A percentile compares a stretch with the other conserved stretches of the same genome.
These are phyloP conservation scores for Xestoiulus laeticollis DNA, from an alignment of 2,888 invertebrate genomes.

Conservation along the genomic window DNA sequence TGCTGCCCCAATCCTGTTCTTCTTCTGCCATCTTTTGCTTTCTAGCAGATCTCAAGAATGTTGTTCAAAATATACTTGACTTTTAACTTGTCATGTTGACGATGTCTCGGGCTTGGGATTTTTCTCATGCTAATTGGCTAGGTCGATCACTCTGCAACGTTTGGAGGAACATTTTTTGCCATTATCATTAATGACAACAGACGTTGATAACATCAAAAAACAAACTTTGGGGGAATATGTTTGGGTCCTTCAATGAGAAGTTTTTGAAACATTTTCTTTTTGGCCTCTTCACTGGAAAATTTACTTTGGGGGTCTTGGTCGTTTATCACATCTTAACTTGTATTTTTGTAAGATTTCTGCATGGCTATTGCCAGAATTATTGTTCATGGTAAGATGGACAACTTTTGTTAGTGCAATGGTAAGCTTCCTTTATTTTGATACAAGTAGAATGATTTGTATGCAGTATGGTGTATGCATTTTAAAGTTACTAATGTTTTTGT, in stretches of 20 bases:
- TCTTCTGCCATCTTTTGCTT: constrained; percentile 11
- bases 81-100: constrained; percentile 36
- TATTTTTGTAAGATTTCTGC: not conserved
- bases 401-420: too few species aligned
- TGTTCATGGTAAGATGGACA: too few species aligned
- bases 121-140: constrained; percentile 34
- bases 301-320: not conserved
- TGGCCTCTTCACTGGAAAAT: too few species aligned
- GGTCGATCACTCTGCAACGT: constrained; percentile 36
- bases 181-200: constrained; percentile 12
- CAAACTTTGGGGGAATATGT: not conserved
- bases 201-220: not conserved
- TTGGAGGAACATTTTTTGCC: not conserved
- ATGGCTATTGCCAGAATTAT: too few species aligned
- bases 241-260: not conserved
- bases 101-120: not conserved
- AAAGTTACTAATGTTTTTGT: too few species aligned
- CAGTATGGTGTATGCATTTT: too few species aligned
- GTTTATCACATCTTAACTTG: not conserved
- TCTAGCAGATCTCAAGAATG: constrained; percentile 39
- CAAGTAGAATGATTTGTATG: too few species aligned
- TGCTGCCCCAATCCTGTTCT: constrained; percentile 34
- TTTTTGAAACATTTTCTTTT: too few species aligned
- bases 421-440: too few species aligned
- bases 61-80: constrained; percentile 46